A percentile compares a stretch with the other conserved stretches of the same genome.
phyloP scores from a whole-genome alignment of 2,888 invertebrate genomes.

The Loripinus fragilis region DNA sequence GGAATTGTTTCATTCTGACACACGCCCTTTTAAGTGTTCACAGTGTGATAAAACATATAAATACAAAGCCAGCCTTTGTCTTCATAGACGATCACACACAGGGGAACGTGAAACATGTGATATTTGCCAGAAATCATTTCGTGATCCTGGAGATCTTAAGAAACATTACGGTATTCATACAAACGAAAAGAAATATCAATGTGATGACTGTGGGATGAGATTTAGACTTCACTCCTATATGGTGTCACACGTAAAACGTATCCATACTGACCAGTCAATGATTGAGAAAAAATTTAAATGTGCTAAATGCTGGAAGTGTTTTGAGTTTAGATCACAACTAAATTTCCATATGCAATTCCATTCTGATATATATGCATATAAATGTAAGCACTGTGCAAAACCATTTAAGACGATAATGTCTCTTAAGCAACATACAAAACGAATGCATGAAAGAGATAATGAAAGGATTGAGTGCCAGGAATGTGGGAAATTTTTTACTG shows the following conservation, averaged over 20 bases:
- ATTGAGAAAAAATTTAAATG: background rate
- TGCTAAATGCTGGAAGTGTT: background rate
- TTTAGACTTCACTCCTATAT: background rate
- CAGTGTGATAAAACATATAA: background rate
- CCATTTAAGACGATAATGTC: background rate
- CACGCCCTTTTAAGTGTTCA: background rate
- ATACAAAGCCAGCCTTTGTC: background rate
- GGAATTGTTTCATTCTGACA: background rate
- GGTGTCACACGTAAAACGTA: background rate
- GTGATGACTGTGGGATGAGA: background rate
- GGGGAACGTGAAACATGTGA: background rate
- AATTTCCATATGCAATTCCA: background rate
- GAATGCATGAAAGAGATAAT: background rate
- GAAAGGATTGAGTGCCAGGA: background rate
- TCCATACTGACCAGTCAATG: background rate
- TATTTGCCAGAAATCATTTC: background rate
- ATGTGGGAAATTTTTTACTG: background rate
- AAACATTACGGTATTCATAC: background rate
- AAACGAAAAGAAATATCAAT: background rate
- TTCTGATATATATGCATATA: background rate
- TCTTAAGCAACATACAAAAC: background rate
- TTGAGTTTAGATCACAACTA: background rate
- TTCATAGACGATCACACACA: conserved; percentile 1
- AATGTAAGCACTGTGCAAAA: background rate
- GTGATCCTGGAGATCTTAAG: background rate